Evolutionary conservation across 1,140 invertebrate genomes (phyloP).

Genomic region (Euwallacea similis): DNA sequence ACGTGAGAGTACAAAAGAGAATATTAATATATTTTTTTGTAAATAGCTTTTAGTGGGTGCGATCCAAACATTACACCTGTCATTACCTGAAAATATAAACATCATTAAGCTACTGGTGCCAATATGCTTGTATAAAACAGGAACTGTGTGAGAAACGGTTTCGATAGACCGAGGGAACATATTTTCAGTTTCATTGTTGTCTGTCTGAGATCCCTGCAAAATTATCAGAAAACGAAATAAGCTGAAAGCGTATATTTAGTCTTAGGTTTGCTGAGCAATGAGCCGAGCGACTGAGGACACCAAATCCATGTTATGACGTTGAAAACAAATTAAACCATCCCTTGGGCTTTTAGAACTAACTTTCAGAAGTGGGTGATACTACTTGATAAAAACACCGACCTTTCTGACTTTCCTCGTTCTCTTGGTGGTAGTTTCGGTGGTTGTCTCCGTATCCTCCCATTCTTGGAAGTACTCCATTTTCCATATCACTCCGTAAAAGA

Average conservation of each 20-base stretch:
- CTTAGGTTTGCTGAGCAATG: no score
- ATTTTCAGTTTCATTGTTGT: not conserved
- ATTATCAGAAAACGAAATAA: not conserved
- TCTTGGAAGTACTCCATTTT: slow-evolving; percentile 51
- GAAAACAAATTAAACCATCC: no score
- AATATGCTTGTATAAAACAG: slow-evolving; percentile 13
- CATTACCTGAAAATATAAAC: slow-evolving; percentile 14
- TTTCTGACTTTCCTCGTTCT: slow-evolving; percentile 24
- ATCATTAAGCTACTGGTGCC: slow-evolving; percentile 6
- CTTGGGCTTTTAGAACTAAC: no score
- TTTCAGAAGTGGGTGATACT: no score
- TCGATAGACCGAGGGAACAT: not conserved
- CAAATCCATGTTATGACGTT: no score
- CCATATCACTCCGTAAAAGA: slow-evolving; percentile 43
- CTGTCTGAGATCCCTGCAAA: not conserved
- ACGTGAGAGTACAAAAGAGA: no score
- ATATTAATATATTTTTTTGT: not conserved
- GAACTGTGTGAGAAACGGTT: not conserved
- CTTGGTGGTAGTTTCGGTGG: slow-evolving; percentile 19
- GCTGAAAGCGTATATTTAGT: no score
- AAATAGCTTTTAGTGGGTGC: not conserved
- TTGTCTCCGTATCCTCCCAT: slow-evolving; percentile 42
- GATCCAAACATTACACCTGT: slow-evolving; percentile 6
- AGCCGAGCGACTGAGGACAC: no score
- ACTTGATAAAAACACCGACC: slow-evolving; percentile 2